These are phyloP conservation scores for Sebastes schlegelii DNA, from an alignment of 2,113 vertebrate genomes.

Conservation along the genomic window DNA sequence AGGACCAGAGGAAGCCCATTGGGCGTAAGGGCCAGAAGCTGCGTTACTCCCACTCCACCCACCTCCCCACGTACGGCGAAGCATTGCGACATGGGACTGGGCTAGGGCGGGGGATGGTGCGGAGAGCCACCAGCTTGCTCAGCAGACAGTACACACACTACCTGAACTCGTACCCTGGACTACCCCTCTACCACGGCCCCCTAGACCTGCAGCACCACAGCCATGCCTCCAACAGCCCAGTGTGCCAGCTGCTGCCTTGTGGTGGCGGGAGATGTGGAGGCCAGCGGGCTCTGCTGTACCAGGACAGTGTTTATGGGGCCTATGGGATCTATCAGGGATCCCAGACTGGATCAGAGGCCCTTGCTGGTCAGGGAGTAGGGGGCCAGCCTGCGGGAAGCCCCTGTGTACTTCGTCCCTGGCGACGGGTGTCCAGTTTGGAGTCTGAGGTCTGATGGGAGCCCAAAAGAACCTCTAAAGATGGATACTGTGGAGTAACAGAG, in stretches of 20 bases:
- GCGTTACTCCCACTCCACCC: slow-evolving; percentile 79
- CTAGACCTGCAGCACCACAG: slow-evolving; percentile 80
- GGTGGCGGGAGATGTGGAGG: slow-evolving; percentile 71
- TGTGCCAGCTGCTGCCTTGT: slow-evolving; percentile 78
- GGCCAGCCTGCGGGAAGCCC: slow-evolving; percentile 77
- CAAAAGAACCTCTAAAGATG: slow-evolving; percentile 12
- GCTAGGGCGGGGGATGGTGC: slow-evolving; percentile 71
- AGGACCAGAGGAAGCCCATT: slow-evolving; percentile 78
- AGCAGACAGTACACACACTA: slow-evolving; percentile 84
- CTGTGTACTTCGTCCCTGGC: slow-evolving; percentile 86
- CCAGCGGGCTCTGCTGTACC: slow-evolving; percentile 76
- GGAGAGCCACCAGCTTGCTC: slow-evolving; percentile 80
- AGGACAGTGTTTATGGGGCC: slow-evolving; percentile 84
- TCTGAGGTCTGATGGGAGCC: slow-evolving; percentile 89
- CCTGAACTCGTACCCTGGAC: slow-evolving; percentile 84
- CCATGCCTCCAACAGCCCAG: slow-evolving; percentile 71
- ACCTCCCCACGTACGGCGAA: slow-evolving; percentile 88
- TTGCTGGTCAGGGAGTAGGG: slow-evolving; percentile 71
- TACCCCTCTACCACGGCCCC: slow-evolving; percentile 84
- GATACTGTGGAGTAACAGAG: slow-evolving; percentile 28
- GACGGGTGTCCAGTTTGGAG: slow-evolving; percentile 92
- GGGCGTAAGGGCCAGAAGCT: slow-evolving; percentile 80
- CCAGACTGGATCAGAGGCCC: slow-evolving; percentile 70
- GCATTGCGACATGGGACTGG: slow-evolving; percentile 83
- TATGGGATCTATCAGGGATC: slow-evolving; percentile 78